Evolutionary conservation across 1,140 invertebrate genomes (phyloP).

Genomic region (Acromyrmex heyeri): DNA sequence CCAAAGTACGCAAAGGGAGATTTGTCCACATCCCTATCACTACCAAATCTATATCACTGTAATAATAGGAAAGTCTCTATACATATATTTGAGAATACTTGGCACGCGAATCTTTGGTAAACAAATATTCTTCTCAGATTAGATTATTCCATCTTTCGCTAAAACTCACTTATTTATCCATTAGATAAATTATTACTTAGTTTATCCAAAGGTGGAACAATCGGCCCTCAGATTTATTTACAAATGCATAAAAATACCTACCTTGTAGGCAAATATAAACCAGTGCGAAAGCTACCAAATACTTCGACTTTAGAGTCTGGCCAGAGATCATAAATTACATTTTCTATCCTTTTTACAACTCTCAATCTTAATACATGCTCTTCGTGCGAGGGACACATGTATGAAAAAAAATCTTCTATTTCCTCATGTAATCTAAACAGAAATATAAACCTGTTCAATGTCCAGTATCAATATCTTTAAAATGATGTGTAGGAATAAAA

Average conservation of each 20-base stretch:
- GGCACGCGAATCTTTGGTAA: background rate
- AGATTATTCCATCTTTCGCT: background rate
- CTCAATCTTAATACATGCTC: conserved; percentile 95
- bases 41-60: conserved; percentile 98
- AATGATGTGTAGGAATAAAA: background rate
- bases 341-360: conserved; percentile 95
- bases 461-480: background rate
- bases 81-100: background rate
- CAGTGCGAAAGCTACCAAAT: conserved; percentile 98
- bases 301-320: conserved; percentile 97
- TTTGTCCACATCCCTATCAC: conserved; percentile 98
- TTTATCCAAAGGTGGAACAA: too few relatives aligned
- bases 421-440: conserved; percentile 95
- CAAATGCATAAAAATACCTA: conserved; percentile 78
- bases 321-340: conserved; percentile 95
- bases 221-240: background rate
- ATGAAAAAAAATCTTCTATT: conserved; percentile 97
- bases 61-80: conserved; percentile 71
- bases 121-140: background rate
- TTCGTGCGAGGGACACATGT: conserved; percentile 96
- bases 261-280: conserved; percentile 97
- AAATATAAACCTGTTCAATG: conserved; percentile 16
- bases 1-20: conserved; percentile 95
- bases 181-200: too few relatives aligned
- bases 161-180: too few relatives aligned